phyloP scores from a whole-genome alignment of 2,113 vertebrate species.

The Archocentrus centrarchus region DNA sequence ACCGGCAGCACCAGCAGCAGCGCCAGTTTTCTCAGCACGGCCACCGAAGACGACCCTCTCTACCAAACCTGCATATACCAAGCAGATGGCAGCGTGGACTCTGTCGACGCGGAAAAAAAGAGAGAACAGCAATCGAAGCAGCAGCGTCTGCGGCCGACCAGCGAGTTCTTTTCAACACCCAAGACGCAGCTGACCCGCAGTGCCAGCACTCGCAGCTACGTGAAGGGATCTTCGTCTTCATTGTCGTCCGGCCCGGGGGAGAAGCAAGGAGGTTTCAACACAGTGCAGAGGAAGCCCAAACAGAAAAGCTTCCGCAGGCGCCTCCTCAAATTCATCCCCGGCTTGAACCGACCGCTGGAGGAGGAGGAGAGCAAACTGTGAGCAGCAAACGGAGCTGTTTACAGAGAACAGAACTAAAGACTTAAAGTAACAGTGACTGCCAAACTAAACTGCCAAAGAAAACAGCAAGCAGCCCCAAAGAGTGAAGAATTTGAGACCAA shows the following conservation, averaged over 20 bases:
- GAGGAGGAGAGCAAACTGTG: slow-evolving; percentile 97
- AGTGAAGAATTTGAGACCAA: slow-evolving; percentile 53
- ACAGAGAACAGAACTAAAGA: slow-evolving; percentile 26
- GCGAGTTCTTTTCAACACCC: slow-evolving; percentile 76
- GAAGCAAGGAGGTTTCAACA: slow-evolving; percentile 72
- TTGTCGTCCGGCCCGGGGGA: slow-evolving; percentile 20
- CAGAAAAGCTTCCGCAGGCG: slow-evolving; percentile 90
- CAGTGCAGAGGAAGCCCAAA: slow-evolving; percentile 86
- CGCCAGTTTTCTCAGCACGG: slow-evolving; percentile 80
- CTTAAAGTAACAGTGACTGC: slow-evolving; percentile 20
- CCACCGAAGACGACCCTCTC: slow-evolving; percentile 85
- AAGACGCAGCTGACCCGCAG: slow-evolving; percentile 82
- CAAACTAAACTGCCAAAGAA: slow-evolving; percentile 42
- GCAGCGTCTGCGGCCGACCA: slow-evolving; percentile 70
- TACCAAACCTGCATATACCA: slow-evolving; percentile 92
- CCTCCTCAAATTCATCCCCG: slow-evolving; percentile 95
- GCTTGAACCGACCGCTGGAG: slow-evolving; percentile 92
- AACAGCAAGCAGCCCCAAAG: slow-evolving; percentile 32
- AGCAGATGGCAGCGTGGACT: slow-evolving; percentile 32
- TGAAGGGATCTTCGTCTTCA: slow-evolving; percentile 51
- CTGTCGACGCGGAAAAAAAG: slow-evolving; percentile 18
- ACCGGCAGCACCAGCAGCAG: slow-evolving; percentile 81
- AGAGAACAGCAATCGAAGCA: slow-evolving; percentile 27
- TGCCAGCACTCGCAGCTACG: slow-evolving; percentile 87
- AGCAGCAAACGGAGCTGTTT: slow-evolving; percentile 8